A percentile compares a stretch with the other conserved stretches of the same genome.
Conservation (phyloP, 2,113 vertebrate species). For the Cinclus mexicanus region DNA sequence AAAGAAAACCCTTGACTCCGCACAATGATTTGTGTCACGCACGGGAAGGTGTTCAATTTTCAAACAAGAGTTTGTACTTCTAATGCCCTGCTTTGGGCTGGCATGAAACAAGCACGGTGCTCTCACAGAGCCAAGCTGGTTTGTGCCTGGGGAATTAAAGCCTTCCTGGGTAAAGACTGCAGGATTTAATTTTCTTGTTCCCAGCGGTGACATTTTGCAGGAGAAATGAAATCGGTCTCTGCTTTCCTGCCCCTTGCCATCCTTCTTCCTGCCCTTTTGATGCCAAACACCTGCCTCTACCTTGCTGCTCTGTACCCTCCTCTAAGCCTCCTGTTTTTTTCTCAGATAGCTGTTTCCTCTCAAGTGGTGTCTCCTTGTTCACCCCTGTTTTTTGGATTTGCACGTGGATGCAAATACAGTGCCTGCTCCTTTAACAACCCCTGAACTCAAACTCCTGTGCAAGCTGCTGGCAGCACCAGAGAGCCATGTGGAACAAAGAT, state of each 20-base stretch:
- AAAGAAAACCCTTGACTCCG: rapidly evolving
- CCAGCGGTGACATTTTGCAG: not conserved
- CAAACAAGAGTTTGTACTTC: not conserved
- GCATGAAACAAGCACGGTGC: not conserved
- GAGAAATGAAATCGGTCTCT: not conserved
- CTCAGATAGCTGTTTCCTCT: not conserved
- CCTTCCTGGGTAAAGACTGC: not conserved
- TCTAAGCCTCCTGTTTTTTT: not conserved
- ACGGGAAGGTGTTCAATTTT: not conserved
- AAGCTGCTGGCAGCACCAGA: not conserved
- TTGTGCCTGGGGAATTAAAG: not conserved
- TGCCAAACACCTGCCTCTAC: not conserved
- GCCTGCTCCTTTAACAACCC: not conserved
- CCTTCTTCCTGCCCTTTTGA: not conserved
- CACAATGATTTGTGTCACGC: not conserved
- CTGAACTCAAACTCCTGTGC: not conserved
- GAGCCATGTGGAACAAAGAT: rapidly evolving
- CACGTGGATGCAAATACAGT: not conserved
- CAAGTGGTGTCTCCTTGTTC: not conserved
- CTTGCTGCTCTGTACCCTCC: not conserved
- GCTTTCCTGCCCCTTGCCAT: not conserved
- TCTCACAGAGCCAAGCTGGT: not conserved
- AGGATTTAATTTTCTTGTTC: not conserved
- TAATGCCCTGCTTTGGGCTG: not conserved
- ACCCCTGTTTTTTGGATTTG: not conserved